A percentile compares a stretch with the other conserved stretches of the same genome.
Evolutionary conservation across 2,888 invertebrate genomes (phyloP).

Genomic region (Andrena hattorfiana): DNA sequence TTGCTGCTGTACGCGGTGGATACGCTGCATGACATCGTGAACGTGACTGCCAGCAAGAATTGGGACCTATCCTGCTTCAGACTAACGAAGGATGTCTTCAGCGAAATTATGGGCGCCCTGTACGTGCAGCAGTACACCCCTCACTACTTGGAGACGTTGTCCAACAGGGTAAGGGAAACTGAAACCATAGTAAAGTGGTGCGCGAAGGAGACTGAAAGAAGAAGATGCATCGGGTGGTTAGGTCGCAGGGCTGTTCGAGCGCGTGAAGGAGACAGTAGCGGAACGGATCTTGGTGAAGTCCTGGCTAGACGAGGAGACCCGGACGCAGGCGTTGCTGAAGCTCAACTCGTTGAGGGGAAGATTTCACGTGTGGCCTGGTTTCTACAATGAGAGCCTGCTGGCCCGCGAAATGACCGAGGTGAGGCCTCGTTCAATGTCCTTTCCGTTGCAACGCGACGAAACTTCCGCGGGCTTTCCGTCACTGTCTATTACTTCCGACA

Average conservation of each 20-base stretch:
- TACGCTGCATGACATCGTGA: conserved; percentile 84
- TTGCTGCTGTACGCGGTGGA: conserved; percentile 85
- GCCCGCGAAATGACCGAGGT: conserved; percentile 80
- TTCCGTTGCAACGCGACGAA: neutral
- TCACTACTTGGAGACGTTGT: conserved; percentile 82
- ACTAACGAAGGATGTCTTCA: conserved; percentile 83
- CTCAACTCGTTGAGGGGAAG: conserved; percentile 84
- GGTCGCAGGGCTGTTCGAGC: conserved; percentile 83
- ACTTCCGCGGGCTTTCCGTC: neutral
- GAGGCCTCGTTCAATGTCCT: conserved; percentile 39
- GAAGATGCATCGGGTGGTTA: conserved; percentile 43
- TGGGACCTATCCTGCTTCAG: conserved; percentile 83
- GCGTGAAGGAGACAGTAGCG: conserved; percentile 84
- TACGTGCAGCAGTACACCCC: conserved; percentile 85
- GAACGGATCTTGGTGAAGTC: conserved; percentile 83
- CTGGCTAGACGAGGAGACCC: conserved; percentile 85
- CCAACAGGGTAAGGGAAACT: conserved; percentile 81
- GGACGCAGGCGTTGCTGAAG: conserved; percentile 84
- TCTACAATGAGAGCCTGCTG: conserved; percentile 80
- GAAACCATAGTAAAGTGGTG: neutral
- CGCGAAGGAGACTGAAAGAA: neutral
- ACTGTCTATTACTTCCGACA: conserved; percentile 52
- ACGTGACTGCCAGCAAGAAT: conserved; percentile 82
- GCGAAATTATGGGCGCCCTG: conserved; percentile 84
- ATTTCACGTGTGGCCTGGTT: conserved; percentile 85